Conservation (phyloP, 2,113 vertebrate genomes). For the Eubucco bourcierii region DNA sequence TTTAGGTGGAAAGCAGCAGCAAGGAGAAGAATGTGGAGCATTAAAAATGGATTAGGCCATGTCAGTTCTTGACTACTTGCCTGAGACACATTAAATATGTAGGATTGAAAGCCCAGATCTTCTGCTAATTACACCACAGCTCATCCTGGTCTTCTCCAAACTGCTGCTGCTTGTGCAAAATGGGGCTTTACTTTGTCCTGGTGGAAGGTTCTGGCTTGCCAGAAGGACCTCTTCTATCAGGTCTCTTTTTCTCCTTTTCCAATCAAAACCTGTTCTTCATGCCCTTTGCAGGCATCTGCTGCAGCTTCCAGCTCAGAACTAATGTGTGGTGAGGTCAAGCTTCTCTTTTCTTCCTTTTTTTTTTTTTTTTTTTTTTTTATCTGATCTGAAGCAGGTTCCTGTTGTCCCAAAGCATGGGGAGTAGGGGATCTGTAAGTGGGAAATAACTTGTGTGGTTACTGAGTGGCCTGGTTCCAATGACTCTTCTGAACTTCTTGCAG, state of each 20-base stretch:
- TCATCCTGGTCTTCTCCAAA: not conserved
- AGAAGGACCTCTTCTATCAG: not conserved
- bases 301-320: not conserved
- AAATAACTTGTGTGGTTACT: not conserved
- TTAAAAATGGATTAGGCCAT: not conserved
- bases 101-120: not conserved
- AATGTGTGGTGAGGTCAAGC: not conserved
- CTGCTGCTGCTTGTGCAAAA: not conserved
- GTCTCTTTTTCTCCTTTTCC: not conserved
- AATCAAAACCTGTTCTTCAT: not conserved
- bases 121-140: not conserved
- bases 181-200: rapidly evolving
- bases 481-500: not conserved
- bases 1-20: not conserved
- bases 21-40: not conserved
- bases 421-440: not conserved
- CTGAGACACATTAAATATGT: not conserved
- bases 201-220: not conserved
- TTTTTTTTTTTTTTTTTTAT: not conserved
- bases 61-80: not conserved
- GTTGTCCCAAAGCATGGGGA: not conserved
- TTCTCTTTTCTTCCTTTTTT: not conserved
- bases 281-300: not conserved
- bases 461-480: not conserved
- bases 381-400: not conserved